Evolutionary conservation across 2,113 vertebrate genomes (phyloP), one percentile per base, ranked within the genome.

Genomic region (Aplodontia rufa): DNA sequence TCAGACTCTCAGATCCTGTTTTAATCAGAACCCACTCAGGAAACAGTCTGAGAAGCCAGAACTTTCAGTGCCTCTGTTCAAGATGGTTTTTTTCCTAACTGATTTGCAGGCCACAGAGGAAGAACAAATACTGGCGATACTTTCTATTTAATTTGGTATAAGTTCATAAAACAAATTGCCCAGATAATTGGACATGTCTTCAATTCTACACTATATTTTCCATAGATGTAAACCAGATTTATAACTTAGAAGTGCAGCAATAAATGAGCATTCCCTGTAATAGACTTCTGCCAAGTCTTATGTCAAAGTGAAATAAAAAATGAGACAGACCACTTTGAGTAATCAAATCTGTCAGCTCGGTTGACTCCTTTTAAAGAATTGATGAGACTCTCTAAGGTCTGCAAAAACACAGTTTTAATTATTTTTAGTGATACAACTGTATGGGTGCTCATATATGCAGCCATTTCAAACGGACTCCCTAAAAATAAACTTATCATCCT

Each of bases 151-250:
- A 98, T 97, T 98, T 93, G 85, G 64, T 97, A 76, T 96, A 97
- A 98, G 97, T 97, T 98, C 32, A 97, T 97, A 97, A 98, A 98
- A 97, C 85, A 98, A 97, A 97, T 97, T 97, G 96, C 75, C 6
- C 8, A 96, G 80, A 89, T 98, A 98, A 98, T 93, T 97, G 88
- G 8, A 94, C 87, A 45, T 96, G 78, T 98, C 90, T 93, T 98
- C 95, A 97, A 66, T 97, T 91, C 93, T 76, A 58, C 49, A 78
- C 80, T 97, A 74, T 93, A 96, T 96, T 98, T 97, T 96, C 93
- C 88, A 93, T 93, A 97, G 95, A 97, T 90, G 79, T 74, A 98
- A 97, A 98, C 45, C 94, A 98, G 97, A 98, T 98, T 97, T 98
- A 96, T 96, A 97, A 72, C 87, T 97, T 97, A 94, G 94, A 98